These are phyloP conservation scores for Noctua pronuba DNA, from an alignment of 2,888 invertebrate genomes.

Conservation along the genomic window DNA sequence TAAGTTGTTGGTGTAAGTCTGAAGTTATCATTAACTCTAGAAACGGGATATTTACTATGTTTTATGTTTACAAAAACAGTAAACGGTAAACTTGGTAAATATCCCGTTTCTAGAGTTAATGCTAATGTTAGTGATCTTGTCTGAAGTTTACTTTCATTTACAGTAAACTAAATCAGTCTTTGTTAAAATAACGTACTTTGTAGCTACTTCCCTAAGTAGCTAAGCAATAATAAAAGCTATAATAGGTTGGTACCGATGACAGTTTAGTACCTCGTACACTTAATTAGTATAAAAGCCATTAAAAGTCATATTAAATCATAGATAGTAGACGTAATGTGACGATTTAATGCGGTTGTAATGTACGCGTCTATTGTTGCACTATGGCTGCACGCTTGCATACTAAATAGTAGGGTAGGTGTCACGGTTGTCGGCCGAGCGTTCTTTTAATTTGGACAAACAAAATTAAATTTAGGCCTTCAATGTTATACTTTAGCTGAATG, in stretches of 20 bases:
- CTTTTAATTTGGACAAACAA: neutral
- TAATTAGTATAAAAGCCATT: slow-evolving; percentile 50
- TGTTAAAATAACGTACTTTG: neutral
- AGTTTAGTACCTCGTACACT: slow-evolving; percentile 3
- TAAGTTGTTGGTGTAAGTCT: no score
- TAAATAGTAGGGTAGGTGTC: slow-evolving; percentile 56
- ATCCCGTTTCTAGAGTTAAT: no score
- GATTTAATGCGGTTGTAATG: slow-evolving; percentile 65
- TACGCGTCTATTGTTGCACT: slow-evolving; percentile 67
- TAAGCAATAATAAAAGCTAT: neutral
- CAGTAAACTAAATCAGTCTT: neutral
- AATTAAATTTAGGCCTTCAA: no score
- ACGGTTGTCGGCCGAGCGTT: slow-evolving; percentile 1
- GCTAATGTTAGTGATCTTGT: no score
- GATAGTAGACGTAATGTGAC: slow-evolving; percentile 54
- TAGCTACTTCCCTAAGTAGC: neutral
- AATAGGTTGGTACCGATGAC: neutral
- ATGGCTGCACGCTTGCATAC: slow-evolving; percentile 51
- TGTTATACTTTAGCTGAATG: no score
- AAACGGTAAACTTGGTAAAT: no score
- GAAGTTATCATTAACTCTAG: no score
- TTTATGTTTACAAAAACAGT: no score
- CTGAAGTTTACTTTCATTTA: no score
- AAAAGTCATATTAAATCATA: slow-evolving; percentile 55
- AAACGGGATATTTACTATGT: no score